These are phyloP conservation scores for Syndactyla subalaris DNA, from an alignment of 2,797 vertebrate species.

Conservation along the genomic window DNA sequence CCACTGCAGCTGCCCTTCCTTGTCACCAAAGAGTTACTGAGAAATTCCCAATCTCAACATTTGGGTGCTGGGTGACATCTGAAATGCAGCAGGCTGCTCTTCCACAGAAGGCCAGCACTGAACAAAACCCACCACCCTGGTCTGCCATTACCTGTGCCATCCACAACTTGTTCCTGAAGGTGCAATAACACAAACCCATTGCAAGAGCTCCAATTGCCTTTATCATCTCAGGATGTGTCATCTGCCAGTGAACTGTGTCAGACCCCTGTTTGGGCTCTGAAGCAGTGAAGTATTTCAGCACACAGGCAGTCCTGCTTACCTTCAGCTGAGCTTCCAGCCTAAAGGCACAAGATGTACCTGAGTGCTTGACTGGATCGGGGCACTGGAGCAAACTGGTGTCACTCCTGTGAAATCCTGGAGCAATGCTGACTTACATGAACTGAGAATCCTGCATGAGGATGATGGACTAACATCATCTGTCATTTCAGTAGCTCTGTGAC, in stretches of 20 bases:
- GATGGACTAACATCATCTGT: neutral
- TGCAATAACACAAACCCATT: neutral
- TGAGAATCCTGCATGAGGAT: neutral
- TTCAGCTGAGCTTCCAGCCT: neutral
- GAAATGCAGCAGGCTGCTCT: neutral
- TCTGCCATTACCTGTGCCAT: neutral
- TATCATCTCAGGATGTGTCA: neutral
- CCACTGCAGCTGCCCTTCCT: slow-evolving; percentile 12
- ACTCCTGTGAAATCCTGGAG: neutral
- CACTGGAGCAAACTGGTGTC: slow-evolving; percentile 16
- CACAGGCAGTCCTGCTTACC: neutral
- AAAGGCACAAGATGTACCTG: neutral
- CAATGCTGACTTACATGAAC: neutral
- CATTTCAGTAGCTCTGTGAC: slow-evolving; percentile 12
- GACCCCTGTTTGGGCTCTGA: slow-evolving; percentile 6
- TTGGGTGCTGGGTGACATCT: neutral
- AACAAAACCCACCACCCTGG: neutral
- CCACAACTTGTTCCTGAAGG: neutral
- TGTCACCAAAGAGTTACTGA: slow-evolving; percentile 19
- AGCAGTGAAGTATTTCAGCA: slow-evolving; percentile 22
- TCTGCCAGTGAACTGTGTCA: neutral
- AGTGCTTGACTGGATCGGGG: neutral
- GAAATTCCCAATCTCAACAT: slow-evolving; percentile 41
- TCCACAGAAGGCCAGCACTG: neutral
- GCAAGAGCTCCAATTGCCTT: neutral